A percentile compares a stretch with the other conserved stretches of the same genome.
Evolutionary conservation across 2,113 vertebrate genomes (phyloP).

Genomic region (Apus apus): DNA sequence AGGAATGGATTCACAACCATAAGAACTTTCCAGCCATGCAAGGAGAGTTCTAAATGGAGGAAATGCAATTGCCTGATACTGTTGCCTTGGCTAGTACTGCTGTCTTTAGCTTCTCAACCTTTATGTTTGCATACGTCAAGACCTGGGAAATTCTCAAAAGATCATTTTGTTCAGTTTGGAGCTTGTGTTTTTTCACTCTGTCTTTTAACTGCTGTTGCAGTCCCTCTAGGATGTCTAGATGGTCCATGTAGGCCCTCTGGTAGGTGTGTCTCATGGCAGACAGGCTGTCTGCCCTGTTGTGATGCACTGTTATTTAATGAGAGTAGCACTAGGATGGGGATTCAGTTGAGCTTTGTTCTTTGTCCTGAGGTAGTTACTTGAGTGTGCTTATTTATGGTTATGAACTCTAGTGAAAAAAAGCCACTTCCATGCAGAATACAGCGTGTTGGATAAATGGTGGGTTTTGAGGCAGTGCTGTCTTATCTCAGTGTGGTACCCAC

Average conservation of each 20-base stretch:
- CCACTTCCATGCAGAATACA: not conserved
- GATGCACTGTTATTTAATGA: not conserved
- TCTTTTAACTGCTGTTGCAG: not conserved
- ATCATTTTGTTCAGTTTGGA: not conserved
- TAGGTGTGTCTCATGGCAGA: not conserved
- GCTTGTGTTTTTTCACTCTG: not conserved
- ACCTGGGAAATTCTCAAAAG: not conserved
- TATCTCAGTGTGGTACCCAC: not conserved
- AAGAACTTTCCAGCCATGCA: not conserved
- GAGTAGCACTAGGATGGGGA: not conserved
- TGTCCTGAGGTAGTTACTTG: not conserved
- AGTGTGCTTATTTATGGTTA: not conserved
- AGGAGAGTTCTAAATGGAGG: not conserved
- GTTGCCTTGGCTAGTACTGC: not conserved
- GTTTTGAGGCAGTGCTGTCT: not conserved
- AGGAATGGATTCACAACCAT: not conserved
- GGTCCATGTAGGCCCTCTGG: not conserved
- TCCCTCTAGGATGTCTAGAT: not conserved
- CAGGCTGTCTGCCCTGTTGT: not conserved
- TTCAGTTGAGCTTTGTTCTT: not conserved
- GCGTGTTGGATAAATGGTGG: not conserved
- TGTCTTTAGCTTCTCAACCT: not conserved
- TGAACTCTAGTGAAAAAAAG: not conserved
- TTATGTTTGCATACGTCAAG: not conserved
- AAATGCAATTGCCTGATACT: not conserved